Base-by-base conservation (phyloP, 2,113 vertebrate species). In the Connochaetes taurinus region DNA sequence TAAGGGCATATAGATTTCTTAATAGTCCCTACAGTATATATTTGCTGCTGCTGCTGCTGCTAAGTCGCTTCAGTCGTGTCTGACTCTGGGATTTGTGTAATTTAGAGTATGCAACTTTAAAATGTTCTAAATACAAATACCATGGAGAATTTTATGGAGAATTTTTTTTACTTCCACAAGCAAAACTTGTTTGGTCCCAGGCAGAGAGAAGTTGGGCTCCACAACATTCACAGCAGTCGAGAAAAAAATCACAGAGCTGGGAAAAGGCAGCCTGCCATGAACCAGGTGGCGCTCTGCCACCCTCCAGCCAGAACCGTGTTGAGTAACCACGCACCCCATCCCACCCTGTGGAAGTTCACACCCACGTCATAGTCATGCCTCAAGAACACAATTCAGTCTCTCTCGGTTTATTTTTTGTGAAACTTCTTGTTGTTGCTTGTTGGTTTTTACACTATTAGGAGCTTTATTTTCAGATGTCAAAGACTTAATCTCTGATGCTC, bases 261-360 rank as follows among this genome's bases (percentile, higher is more conserved):
- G 86, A 33, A 52, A 23, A 64, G 85, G 50, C 27, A 55, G 43
- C 27, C 45, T 84, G 31, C 60, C 11, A 1, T 15, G 14, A 50
- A 15, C 23, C 3, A 2, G 47, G 14, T 3, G 2, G 29, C 19
- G 0, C 4, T 11, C 1, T 16, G 27, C 36, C n/a, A 0, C 16
- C 13, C n/a, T 14, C 43, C 7, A 7, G 0, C 10, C 74, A 74
- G 50, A 45, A 47, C 36, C 36, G 0, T 19, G 2, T 0, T 40
- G 40, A 23, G 17, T 25, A 3, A 31, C 36, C 55, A 67, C 5
- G 2, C 1, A 1, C 53, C 58, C 57, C 7, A 27, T 83, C 33
- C 52, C 0, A 5, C 67, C 29, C 31, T 11, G 33, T 31, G 85
- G 43, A 29, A 12, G 25, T 36, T 8, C 55, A 17, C 25, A 1